Percentiles rank a stretch among this genome's conserved stretches.
Evolutionary conservation across 2,888 invertebrate species (phyloP).

Genomic region (Acholoe squamosa): DNA sequence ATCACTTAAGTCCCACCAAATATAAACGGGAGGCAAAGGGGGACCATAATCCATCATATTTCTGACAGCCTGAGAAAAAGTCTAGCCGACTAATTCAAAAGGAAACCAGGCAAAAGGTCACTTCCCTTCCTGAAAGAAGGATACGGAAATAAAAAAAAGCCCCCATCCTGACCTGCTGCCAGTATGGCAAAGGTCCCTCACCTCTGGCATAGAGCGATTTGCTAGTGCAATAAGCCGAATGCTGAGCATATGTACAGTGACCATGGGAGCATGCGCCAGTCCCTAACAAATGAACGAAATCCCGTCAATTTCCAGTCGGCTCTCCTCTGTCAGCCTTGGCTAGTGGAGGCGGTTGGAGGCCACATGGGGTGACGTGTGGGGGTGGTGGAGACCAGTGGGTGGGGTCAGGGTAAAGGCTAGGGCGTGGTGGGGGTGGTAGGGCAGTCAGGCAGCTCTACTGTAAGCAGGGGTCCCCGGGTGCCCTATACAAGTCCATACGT

Average conservation of each 20-base stretch:
- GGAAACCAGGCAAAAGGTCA: too few species aligned
- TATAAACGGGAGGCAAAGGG: too few species aligned
- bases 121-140: too few species aligned
- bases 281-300: slow-evolving; percentile 36
- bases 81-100: too few species aligned
- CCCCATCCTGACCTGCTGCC: too few species aligned
- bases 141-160: too few species aligned
- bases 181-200: too few species aligned
- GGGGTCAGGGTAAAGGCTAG: not conserved
- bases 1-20: too few species aligned
- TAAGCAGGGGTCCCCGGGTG: not conserved
- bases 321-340: not conserved
- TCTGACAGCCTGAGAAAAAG: too few species aligned
- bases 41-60: too few species aligned
- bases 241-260: slow-evolving; percentile 24
- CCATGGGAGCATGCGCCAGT: not conserved
- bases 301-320: slow-evolving; percentile 40
- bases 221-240: not conserved
- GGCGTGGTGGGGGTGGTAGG: not conserved
- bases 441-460: not conserved
- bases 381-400: not conserved
- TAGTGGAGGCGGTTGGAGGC: not conserved
- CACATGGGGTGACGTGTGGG: not conserved
- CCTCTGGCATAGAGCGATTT: too few species aligned
- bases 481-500: slow-evolving; percentile 33